phyloP scores from a whole-genome alignment of 2,888 invertebrate genomes.

The Plusia festucae region DNA sequence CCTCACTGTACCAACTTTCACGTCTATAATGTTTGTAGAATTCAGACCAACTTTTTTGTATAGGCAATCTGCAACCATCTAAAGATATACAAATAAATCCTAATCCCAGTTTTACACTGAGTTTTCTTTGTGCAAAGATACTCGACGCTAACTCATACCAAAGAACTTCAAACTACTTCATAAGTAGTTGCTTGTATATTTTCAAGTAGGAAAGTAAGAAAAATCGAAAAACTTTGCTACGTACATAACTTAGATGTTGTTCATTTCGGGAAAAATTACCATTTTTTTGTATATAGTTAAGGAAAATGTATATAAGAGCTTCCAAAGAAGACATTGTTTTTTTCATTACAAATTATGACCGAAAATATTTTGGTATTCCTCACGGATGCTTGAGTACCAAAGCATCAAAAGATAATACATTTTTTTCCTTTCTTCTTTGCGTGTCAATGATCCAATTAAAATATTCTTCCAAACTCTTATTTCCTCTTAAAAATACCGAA shows the following conservation, averaged over 20 bases:
- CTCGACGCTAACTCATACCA: conserved; percentile 15
- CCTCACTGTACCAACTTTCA: too few species aligned
- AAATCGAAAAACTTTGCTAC: conserved; percentile 14
- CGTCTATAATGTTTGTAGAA: too few species aligned
- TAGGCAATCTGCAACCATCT: background rate
- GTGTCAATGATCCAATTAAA: conserved; percentile 2
- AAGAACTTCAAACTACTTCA: conserved; percentile 28
- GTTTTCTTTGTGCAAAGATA: background rate
- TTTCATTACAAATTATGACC: background rate
- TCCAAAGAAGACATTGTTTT: background rate
- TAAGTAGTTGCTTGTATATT: conserved; percentile 12
- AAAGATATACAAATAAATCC: background rate
- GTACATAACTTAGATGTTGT: background rate
- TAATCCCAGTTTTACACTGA: background rate
- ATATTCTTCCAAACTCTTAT: background rate
- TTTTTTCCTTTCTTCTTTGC: background rate
- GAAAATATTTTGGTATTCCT: background rate
- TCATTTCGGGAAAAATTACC: background rate
- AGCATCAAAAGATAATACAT: background rate
- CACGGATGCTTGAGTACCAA: background rate
- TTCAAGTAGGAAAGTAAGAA: conserved; percentile 9
- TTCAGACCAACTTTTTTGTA: background rate
- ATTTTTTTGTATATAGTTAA: background rate
- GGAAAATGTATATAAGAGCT: background rate
- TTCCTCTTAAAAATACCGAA: background rate